Percentiles rank a stretch among this genome's conserved stretches.
These are phyloP conservation scores for Falco naumanni DNA, from an alignment of 2,797 vertebrate genomes.

Conservation along the genomic window DNA sequence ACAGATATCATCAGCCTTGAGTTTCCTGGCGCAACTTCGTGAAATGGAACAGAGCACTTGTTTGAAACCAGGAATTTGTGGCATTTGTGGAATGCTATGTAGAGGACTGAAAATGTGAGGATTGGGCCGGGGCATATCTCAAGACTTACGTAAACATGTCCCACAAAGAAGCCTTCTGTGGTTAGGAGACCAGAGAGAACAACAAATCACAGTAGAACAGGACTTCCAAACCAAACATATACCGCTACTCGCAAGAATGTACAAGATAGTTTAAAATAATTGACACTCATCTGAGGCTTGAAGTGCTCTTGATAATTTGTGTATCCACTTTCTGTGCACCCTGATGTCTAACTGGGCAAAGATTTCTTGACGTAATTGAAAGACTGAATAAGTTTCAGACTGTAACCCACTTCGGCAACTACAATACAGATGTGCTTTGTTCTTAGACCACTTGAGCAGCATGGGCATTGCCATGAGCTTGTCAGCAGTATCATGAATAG, in stretches of 20 bases:
- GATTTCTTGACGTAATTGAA: background rate
- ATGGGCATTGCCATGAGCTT: fast-evolving
- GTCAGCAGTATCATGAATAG: background rate
- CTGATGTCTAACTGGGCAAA: background rate
- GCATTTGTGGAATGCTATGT: background rate
- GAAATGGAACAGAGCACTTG: background rate
- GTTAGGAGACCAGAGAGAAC: background rate
- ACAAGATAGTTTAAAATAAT: background rate
- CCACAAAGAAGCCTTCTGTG: background rate
- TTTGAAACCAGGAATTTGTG: background rate
- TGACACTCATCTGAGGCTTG: background rate
- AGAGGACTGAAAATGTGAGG: background rate
- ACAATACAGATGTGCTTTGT: background rate
- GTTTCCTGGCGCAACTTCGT: background rate
- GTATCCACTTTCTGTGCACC: background rate
- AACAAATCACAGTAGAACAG: background rate
- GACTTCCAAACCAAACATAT: background rate
- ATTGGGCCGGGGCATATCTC: background rate
- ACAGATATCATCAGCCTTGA: background rate
- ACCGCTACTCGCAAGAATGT: background rate
- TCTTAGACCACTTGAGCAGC: background rate
- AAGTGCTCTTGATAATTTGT: background rate
- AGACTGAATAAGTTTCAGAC: background rate
- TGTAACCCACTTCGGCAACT: background rate
- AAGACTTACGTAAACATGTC: background rate